These are phyloP conservation scores for Penaeus monodon DNA, from an alignment of 2,888 invertebrate species.

Conservation along the genomic window DNA sequence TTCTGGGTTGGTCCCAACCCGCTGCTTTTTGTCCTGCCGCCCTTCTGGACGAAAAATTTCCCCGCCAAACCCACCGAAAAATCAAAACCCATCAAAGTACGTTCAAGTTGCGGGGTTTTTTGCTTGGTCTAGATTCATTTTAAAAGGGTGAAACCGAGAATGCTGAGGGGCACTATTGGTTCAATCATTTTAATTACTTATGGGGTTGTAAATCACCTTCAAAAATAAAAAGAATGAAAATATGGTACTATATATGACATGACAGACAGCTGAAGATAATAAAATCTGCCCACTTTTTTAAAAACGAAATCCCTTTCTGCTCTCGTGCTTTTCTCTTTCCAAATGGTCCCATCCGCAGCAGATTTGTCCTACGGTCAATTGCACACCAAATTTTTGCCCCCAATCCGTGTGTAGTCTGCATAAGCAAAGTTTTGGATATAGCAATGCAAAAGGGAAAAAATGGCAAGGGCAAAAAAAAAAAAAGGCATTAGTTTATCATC, in stretches of 20 bases:
- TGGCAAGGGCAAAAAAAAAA: background rate
- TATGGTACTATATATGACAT: too few species aligned
- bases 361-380: conserved; percentile 78
- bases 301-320: conserved; percentile 76
- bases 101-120: too few species aligned
- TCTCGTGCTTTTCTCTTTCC: conserved; percentile 84
- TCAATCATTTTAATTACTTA: too few species aligned
- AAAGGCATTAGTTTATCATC: background rate
- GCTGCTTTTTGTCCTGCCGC: conserved; percentile 69
- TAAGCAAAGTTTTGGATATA: too few species aligned
- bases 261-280: too few species aligned
- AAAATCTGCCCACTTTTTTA: too few species aligned
- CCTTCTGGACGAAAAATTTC: conserved; percentile 71
- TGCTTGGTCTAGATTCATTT: too few species aligned
- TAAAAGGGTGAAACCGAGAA: too few species aligned
- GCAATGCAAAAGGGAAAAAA: background rate
- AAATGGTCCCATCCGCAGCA: conserved; percentile 86
- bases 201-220: too few species aligned
- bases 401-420: conserved; percentile 81
- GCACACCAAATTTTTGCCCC: conserved; percentile 86
- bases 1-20: conserved; percentile 68
- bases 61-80: conserved; percentile 69
- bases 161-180: too few species aligned
- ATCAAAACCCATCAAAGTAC: conserved; percentile 14
- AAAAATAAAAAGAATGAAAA: too few species aligned